Base-by-base conservation (phyloP, 2,888 invertebrate genomes). In the Polymixis flavicincta region DNA sequence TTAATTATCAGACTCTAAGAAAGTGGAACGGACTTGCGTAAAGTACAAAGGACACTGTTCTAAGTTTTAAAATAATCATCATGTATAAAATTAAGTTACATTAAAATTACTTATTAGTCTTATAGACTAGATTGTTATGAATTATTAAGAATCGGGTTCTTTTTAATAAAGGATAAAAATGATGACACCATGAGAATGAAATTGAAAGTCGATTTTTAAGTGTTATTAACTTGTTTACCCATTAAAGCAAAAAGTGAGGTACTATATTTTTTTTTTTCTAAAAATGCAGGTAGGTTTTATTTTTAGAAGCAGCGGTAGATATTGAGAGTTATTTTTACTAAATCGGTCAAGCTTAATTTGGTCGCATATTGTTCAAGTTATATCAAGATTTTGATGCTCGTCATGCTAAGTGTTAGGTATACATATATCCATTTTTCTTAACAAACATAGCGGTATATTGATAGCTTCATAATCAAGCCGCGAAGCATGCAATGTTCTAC, bases 291-390 rank as follows among this genome's bases (percentile, higher is more conserved):
- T 7, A 32, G 7, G 4, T 42, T 25, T 3, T n/a, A 7, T 68
- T 48, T 19, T 64, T 50, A 57, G 9, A 74, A 45, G 52, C 22
- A 61, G 9, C 42, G 32, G 54, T 65, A 65, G 19, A 65, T 48
- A 63, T 25, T 45, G 37, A 65, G 22, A 9, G 37, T 69, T 52
- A 32, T 59, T 71, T 63, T 52, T 17, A 52, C 8, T 64, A 57
- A 60, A 60, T 73, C 59, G 73, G 77, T 76, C 73, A 77, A 69
- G 61, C 54, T 55, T 69, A 67, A 84, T 84, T 75, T 67, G 48
- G 66, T 25, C 50, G 0, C n/a, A 55, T 75, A 72, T 74, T 80
- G 71, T 67, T 71, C n/a, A 59, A 22, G 14, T 52, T n/a, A 14
- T 54, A 52, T n/a, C 17, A 66, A 48, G 17, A 48, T 68, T 64